phyloP scores from a whole-genome alignment of 2,113 vertebrate species.

The Apodemus speciosus region DNA sequence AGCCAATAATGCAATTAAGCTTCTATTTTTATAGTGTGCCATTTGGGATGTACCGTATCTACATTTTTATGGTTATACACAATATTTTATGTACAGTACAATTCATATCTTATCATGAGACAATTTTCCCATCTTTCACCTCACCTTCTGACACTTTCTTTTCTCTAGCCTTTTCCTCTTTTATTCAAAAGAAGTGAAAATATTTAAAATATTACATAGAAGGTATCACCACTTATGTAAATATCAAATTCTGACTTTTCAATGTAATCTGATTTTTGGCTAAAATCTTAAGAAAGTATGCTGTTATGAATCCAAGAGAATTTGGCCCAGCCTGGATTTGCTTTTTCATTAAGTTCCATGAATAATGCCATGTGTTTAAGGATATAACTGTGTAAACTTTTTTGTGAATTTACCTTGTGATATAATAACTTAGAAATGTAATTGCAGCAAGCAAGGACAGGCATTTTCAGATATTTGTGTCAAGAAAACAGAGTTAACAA shows the following conservation, averaged over 20 bases:
- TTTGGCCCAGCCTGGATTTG: background rate
- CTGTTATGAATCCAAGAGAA: background rate
- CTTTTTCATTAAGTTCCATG: background rate
- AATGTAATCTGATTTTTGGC: background rate
- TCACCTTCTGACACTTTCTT: background rate
- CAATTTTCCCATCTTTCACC: background rate
- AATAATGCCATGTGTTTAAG: too few species aligned
- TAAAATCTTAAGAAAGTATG: background rate
- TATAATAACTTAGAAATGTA: background rate
- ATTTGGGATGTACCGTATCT: background rate
- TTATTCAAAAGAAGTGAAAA: background rate
- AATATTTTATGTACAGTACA: too few species aligned
- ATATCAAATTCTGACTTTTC: background rate
- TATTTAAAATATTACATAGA: background rate
- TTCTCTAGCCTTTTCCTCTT: background rate
- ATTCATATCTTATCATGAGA: background rate
- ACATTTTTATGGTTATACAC: background rate
- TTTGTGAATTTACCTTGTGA: background rate
- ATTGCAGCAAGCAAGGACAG: background rate
- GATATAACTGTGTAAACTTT: background rate
- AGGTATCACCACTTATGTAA: background rate
- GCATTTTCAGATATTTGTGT: background rate
- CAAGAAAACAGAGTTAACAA: background rate
- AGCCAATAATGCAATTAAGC: background rate
- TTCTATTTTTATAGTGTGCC: background rate